Conservation (phyloP, 2,797 vertebrate genomes). For the Xyrichtys novacula region DNA sequence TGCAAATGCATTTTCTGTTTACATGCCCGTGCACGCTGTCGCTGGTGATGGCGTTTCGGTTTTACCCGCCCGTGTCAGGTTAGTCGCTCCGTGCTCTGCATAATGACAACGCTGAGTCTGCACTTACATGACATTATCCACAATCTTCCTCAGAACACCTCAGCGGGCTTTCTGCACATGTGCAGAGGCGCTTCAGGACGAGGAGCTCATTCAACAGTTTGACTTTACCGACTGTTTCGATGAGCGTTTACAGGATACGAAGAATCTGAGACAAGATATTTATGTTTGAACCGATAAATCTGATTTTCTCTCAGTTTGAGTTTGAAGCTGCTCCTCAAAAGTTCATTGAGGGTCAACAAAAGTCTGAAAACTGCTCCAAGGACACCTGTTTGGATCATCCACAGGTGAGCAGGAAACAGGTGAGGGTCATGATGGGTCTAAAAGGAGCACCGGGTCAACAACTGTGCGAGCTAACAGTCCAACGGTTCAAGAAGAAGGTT, state of each 20-base stretch:
- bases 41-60: slow-evolving; percentile 54
- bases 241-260: slow-evolving; percentile 41
- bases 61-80: slow-evolving; percentile 12
- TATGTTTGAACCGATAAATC: no score
- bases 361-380: no score
- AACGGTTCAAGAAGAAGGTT: no score
- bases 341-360: no score
- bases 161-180: slow-evolving; percentile 3
- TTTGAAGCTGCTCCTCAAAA: no score
- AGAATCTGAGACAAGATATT: no score
- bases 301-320: no score
- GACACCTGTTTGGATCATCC: no score
- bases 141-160: slow-evolving; percentile 27
- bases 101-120: slow-evolving; percentile 5
- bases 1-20: slow-evolving; percentile 75
- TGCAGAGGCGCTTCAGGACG: not conserved
- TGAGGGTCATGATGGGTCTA: no score
- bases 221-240: slow-evolving; percentile 31
- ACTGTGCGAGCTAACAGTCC: no score
- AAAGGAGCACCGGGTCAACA: no score
- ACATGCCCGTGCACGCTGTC: slow-evolving; percentile 61
- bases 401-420: no score
- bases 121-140: slow-evolving; percentile 14
- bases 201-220: slow-evolving; percentile 23
- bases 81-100: slow-evolving; percentile 11